These are phyloP conservation scores for Emydocephalus ijimae DNA, from an alignment of 2,113 vertebrate species.

Conservation along the genomic window DNA sequence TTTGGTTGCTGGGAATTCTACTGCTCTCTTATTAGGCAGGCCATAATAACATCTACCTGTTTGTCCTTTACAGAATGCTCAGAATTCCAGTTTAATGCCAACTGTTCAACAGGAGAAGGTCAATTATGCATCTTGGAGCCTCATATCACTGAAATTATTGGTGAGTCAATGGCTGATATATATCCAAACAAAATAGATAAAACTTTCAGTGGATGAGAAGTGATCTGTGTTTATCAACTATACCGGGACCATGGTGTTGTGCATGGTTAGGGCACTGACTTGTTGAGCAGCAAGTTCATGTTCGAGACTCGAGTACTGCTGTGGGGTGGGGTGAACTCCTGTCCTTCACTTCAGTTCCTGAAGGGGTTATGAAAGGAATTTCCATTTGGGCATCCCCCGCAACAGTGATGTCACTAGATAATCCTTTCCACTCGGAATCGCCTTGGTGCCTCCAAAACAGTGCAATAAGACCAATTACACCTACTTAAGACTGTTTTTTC, in stretches of 20 bases:
- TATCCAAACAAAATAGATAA: neutral
- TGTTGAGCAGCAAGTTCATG: neutral
- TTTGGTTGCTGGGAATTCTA: neutral
- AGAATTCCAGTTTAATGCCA: neutral
- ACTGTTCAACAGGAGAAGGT: neutral
- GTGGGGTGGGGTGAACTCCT: neutral
- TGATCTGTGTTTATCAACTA: neutral
- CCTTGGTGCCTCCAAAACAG: neutral
- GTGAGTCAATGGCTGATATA: neutral
- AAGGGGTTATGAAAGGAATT: neutral
- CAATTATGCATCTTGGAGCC: neutral
- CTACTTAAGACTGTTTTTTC: neutral
- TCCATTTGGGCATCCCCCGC: neutral
- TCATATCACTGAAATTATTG: neutral
- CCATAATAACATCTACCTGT: no score
- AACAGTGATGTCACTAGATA: neutral
- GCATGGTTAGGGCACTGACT: neutral
- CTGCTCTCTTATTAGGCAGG: neutral
- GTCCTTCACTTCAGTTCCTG: neutral
- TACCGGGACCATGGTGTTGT: neutral
- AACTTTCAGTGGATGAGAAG: neutral
- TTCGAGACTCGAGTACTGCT: neutral
- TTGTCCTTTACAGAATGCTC: neutral
- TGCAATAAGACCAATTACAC: neutral
- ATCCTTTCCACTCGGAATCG: neutral